phyloP scores from a whole-genome alignment of 1,140 invertebrate genomes.

The Bursaphelenchus mucronatus region DNA sequence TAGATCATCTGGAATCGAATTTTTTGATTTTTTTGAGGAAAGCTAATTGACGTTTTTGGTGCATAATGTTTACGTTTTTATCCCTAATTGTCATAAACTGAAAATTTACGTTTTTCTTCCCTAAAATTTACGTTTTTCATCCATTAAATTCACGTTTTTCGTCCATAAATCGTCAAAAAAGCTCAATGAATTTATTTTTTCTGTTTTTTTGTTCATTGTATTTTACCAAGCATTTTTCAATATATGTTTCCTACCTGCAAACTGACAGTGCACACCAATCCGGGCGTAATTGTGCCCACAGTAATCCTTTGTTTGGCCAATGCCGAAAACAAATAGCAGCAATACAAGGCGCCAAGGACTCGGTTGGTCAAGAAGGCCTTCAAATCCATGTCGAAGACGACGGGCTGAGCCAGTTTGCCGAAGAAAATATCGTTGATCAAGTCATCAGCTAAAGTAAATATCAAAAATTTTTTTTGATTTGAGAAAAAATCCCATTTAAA shows the following conservation, averaged over 20 bases:
- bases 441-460: constrained; percentile 19
- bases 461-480: neutral
- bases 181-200: too few relatives aligned
- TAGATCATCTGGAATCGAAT: constrained; percentile 41
- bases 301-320: constrained; percentile 23
- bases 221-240: too few relatives aligned
- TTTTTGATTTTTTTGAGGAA: too few relatives aligned
- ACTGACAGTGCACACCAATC: neutral
- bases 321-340: constrained; percentile 36
- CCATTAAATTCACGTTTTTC: too few relatives aligned
- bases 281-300: neutral
- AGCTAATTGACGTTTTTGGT: too few relatives aligned
- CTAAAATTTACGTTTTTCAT: too few relatives aligned
- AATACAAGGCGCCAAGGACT: constrained; percentile 34
- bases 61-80: too few relatives aligned
- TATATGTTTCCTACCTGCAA: constrained; percentile 1
- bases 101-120: too few relatives aligned
- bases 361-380: constrained; percentile 43
- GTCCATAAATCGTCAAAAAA: too few relatives aligned
- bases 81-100: too few relatives aligned
- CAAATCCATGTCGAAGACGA: constrained; percentile 38
- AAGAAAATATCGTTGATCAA: constrained; percentile 39
- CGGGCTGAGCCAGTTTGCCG: constrained; percentile 37
- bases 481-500: constrained; percentile 1
- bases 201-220: too few relatives aligned